Base-by-base conservation (phyloP, 2,113 vertebrate genomes). In the Ginglymostoma cirratum region DNA sequence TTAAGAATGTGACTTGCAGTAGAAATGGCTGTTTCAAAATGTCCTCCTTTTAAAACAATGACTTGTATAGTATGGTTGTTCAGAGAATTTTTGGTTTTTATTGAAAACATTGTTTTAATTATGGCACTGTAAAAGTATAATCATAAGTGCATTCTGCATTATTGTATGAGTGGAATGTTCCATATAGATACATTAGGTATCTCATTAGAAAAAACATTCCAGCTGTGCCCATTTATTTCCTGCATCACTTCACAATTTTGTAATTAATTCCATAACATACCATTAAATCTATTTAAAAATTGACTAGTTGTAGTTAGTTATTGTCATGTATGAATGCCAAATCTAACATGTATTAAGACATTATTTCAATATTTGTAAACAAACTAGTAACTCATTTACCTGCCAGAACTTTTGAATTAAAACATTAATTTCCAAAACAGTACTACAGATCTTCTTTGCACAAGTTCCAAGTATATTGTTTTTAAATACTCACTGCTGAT, bases 81-180 rank as follows among this genome's bases (percentile, higher is more conserved):
- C 86, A 55, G 86, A 52, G 45, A 90, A 45, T 52, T 95, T 95
- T 72, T 95, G 72, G 4, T 72, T 83, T 83, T 83, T 34, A 95
- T 30, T 30, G 67, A 45, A 72, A 95, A 52, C 45, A 23, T 45
- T 45, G 42, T 72, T 95, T 95, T 95, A 95, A 95, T 45, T 95
- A 17, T 61, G 87, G 30, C 52, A 48, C 69, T 48, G 24, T 66
- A 38, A 24, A 66, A 65, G 61, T 92, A 19, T 66, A 24, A 94
- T 94, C 27, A 87, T 52, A 89, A 61, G 27, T 90, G 52, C 87
- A 67, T 19, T 67, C n/a, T 42, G 92, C 45, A 38, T 67, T 94
- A 70, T 42, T 90, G 34, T 61, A 65, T 90, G 15, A 19, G 23
- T 90, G 23, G 30, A 94, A 67, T 8, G 45, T 67, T 45, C 34